Percentiles rank a stretch among this genome's conserved stretches.
phyloP scores from a whole-genome alignment of 30 jellyfish, hydroid and myxozoan genomes.

The Chironex yamaguchii region DNA sequence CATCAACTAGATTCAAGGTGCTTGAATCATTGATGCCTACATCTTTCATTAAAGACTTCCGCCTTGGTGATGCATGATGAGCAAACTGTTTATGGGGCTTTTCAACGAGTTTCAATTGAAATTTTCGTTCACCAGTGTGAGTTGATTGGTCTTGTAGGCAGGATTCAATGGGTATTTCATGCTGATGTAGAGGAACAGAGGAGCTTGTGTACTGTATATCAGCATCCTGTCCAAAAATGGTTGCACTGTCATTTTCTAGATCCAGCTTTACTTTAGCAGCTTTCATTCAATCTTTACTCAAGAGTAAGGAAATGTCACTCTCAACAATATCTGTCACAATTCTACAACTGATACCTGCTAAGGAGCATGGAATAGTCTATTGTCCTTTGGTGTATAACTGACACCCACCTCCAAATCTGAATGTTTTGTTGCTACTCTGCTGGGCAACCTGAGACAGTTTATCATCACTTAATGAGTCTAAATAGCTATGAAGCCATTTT shows the following conservation, averaged over 20 bases:
- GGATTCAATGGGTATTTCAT: no score
- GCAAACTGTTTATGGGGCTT: no score
- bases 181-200: no score
- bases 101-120: no score
- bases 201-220: conserved; percentile 1
- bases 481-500: conserved; percentile 39
- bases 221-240: conserved; percentile 24
- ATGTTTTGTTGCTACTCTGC: background rate
- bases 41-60: no score
- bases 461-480: no score
- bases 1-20: no score
- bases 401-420: conserved; percentile 48
- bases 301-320: conserved; percentile 34
- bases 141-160: no score
- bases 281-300: conserved; percentile 25
- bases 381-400: conserved; percentile 8
- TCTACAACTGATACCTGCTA: background rate
- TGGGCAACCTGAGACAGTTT: no score
- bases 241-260: conserved; percentile 34
- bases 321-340: conserved; percentile 19
- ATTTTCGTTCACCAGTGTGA: no score
- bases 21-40: no score
- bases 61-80: no score
- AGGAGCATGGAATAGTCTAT: conserved; percentile 1
- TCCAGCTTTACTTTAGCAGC: conserved; percentile 14